phyloP scores from a whole-genome alignment of 2,888 invertebrate genomes.

The Litoditis marina region DNA sequence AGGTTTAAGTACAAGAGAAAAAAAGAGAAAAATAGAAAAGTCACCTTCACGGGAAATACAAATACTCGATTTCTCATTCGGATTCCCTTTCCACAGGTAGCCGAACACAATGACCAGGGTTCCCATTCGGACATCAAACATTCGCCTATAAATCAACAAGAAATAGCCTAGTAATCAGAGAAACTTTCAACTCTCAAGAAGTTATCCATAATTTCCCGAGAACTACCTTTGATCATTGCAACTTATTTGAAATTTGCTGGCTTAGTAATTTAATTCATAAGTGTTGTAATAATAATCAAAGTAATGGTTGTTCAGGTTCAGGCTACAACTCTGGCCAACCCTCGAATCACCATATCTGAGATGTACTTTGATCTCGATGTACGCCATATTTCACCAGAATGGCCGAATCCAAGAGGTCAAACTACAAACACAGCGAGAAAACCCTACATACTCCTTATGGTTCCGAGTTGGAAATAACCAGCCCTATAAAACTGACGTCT shows the following conservation, averaged over 20 bases:
- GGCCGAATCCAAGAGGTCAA: too few relatives aligned
- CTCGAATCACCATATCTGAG: too few relatives aligned
- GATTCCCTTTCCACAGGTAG: slow-evolving; percentile 75
- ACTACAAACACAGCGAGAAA: slow-evolving; percentile 4
- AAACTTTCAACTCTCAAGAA: too few relatives aligned
- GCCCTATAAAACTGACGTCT: slow-evolving; percentile 37
- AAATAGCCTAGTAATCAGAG: not conserved
- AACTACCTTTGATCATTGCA: too few relatives aligned
- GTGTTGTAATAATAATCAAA: too few relatives aligned
- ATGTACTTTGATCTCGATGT: too few relatives aligned
- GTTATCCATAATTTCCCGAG: too few relatives aligned
- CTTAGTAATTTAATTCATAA: too few relatives aligned
- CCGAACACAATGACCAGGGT: slow-evolving; percentile 78
- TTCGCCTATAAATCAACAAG: slow-evolving; percentile 62
- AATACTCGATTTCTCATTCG: slow-evolving; percentile 70
- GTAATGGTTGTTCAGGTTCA: too few relatives aligned
- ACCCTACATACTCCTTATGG: slow-evolving; percentile 2
- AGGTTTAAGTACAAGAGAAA: slow-evolving; percentile 2
- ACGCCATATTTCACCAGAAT: too few relatives aligned
- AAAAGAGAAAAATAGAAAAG: not conserved
- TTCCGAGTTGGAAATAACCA: not conserved
- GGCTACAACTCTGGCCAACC: too few relatives aligned
- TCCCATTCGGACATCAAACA: slow-evolving; percentile 77
- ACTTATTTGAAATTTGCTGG: too few relatives aligned
- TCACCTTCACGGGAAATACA: slow-evolving; percentile 67